Conservation (phyloP, 1,140 invertebrate species). For the Heliconius nattereri region DNA sequence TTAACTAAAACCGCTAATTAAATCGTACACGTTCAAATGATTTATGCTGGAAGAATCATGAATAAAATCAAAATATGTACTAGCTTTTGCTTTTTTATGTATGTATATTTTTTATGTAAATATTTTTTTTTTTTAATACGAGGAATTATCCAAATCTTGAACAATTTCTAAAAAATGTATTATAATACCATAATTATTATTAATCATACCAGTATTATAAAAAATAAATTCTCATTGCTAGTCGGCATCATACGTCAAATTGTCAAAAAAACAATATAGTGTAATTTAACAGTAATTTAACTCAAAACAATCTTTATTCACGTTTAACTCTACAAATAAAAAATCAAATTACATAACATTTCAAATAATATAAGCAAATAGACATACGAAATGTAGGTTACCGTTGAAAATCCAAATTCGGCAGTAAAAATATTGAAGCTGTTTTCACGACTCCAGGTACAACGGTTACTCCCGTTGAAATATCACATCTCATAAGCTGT, state of each 20-base stretch:
- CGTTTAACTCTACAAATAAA: background rate
- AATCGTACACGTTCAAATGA: constrained; percentile 27
- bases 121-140: too few relatives aligned
- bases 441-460: constrained; percentile 5
- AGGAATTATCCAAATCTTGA: too few relatives aligned
- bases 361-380: background rate
- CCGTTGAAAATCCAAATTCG: background rate
- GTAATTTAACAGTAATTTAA: too few relatives aligned
- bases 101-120: too few relatives aligned
- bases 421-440: background rate
- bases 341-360: background rate
- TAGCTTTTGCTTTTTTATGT: background rate
- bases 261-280: too few relatives aligned
- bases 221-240: too few relatives aligned
- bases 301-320: background rate
- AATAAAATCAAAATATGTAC: constrained; percentile 5
- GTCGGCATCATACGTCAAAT: too few relatives aligned
- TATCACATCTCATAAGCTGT: constrained; percentile 22
- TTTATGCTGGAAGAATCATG: constrained; percentile 17
- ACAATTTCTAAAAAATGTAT: too few relatives aligned
- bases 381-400: constrained; percentile 16
- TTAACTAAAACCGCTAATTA: constrained; percentile 33
- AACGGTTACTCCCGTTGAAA: constrained; percentile 15
- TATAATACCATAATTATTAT: too few relatives aligned
- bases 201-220: too few relatives aligned